These are phyloP conservation scores for Todus mexicanus DNA, from an alignment of 2,797 vertebrate genomes.

Conservation along the genomic window DNA sequence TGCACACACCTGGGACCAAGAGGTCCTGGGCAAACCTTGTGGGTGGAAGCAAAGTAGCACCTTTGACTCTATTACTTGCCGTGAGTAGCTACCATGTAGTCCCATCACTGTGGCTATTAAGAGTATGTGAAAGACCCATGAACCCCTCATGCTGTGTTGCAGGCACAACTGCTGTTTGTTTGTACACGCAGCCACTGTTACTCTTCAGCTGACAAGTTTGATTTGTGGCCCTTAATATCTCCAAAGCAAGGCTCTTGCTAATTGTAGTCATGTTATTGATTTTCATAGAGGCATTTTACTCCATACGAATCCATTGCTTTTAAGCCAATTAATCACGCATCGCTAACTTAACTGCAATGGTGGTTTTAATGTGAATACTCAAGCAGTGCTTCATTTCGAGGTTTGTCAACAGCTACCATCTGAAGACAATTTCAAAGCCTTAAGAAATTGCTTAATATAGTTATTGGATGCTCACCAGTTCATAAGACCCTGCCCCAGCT, in stretches of 20 bases:
- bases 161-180: slow-evolving; percentile 17
- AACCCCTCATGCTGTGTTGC: background rate
- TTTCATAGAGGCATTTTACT: slow-evolving; percentile 67
- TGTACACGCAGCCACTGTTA: background rate
- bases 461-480: slow-evolving; percentile 49
- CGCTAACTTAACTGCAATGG: slow-evolving; percentile 12
- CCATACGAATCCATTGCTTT: slow-evolving; percentile 50
- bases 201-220: slow-evolving; percentile 45
- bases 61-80: background rate
- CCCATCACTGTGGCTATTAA: background rate
- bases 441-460: slow-evolving; percentile 44
- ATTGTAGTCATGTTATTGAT: slow-evolving; percentile 71
- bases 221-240: slow-evolving; percentile 68
- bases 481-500: slow-evolving; percentile 32
- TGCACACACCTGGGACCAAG: background rate
- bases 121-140: background rate
- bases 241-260: slow-evolving; percentile 66
- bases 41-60: background rate
- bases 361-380: slow-evolving; percentile 49
- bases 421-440: slow-evolving; percentile 45
- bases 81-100: background rate
- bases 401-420: slow-evolving; percentile 46
- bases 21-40: background rate
- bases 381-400: slow-evolving; percentile 4
- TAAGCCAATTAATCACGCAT: slow-evolving; percentile 52